Conservation (phyloP, 1,140 invertebrate genomes). For the Cecropterus lyciades region DNA sequence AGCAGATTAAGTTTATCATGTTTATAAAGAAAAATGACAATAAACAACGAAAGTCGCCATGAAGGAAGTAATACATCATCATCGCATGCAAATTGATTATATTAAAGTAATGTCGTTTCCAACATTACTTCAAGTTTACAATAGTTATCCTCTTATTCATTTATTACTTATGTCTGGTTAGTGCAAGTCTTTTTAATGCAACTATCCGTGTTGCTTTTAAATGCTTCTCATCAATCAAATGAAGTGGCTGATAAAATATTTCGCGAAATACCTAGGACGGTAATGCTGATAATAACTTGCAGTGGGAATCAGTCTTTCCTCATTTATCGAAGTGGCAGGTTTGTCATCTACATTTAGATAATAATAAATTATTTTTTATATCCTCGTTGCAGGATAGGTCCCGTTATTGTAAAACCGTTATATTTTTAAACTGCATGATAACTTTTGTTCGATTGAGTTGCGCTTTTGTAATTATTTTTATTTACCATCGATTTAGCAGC, state of each 20-base stretch:
- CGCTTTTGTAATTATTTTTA: not conserved
- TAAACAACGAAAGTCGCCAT: too few species aligned
- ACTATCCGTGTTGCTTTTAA: conserved; percentile 40
- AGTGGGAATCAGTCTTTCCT: conserved; percentile 19
- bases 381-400: not conserved
- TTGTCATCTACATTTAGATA: conserved; percentile 18
- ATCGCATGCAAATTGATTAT: too few species aligned
- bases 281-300: conserved; percentile 16
- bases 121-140: conserved; percentile 9
- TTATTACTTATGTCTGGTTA: conserved; percentile 20
- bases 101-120: conserved; percentile 1
- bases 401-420: conserved; percentile 1
- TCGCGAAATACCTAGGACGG: conserved; percentile 12
- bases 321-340: conserved; percentile 21
- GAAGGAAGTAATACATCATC: too few species aligned
- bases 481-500: not conserved
- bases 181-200: conserved; percentile 28
- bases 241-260: conserved; percentile 44
- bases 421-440: not conserved
- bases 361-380: conserved; percentile 1
- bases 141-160: conserved; percentile 22
- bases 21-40: too few species aligned
- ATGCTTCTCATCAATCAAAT: conserved; percentile 47
- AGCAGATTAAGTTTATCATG: too few species aligned
- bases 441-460: not conserved